These are phyloP conservation scores for Erebia epiphron DNA, from an alignment of 2,888 invertebrate genomes.

Conservation along the genomic window DNA sequence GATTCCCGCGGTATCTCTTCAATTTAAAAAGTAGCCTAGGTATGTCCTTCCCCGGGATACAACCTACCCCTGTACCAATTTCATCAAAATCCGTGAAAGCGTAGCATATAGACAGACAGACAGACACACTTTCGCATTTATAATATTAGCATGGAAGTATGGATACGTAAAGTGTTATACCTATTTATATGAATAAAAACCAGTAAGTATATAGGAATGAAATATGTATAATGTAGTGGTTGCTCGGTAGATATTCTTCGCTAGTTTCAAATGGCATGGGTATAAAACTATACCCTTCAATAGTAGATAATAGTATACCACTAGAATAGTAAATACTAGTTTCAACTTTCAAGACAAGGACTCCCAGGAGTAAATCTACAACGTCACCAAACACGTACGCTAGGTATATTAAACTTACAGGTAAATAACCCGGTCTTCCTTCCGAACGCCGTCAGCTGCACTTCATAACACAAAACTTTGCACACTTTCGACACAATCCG, in stretches of 20 bases:
- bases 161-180: neutral
- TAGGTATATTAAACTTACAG: slow-evolving; percentile 61
- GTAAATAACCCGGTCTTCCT: slow-evolving; percentile 72
- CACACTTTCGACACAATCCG: slow-evolving; percentile 66
- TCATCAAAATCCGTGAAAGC: no score
- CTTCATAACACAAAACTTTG: slow-evolving; percentile 75
- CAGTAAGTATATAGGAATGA: neutral
- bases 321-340: slow-evolving; percentile 30
- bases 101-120: no score
- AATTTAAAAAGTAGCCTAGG: no score
- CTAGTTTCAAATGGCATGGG: neutral
- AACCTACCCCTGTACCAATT: no score
- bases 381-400: slow-evolving; percentile 70
- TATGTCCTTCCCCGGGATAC: no score
- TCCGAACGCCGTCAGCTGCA: slow-evolving; percentile 70
- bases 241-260: neutral
- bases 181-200: neutral
- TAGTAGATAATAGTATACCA: no score
- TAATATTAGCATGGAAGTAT: no score
- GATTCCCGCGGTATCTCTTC: no score
- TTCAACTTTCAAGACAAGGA: slow-evolving; percentile 43
- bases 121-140: no score
- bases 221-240: neutral
- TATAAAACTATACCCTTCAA: slow-evolving; percentile 2
- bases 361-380: slow-evolving; percentile 46